A percentile compares a stretch with the other conserved stretches of the same genome.
phyloP scores from a whole-genome alignment of 2,797 vertebrate genomes.

The Tenualosa ilisha region DNA sequence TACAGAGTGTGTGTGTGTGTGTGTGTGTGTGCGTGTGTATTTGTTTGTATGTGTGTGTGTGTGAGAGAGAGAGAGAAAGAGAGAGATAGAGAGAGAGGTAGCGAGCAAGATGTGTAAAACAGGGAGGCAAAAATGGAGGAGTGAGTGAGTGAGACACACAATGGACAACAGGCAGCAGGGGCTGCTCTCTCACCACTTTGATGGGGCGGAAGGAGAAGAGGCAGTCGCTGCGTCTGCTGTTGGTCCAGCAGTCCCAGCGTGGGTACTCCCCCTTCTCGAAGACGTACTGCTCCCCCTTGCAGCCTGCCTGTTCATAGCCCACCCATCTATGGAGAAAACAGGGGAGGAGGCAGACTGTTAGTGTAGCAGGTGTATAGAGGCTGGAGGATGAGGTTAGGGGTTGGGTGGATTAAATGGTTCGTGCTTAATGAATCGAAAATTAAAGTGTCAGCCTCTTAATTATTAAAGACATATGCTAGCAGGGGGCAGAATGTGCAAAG shows the following conservation, averaged over 20 bases:
- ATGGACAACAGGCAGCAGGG: not conserved
- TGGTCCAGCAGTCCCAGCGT: conserved; percentile 96
- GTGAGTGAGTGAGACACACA: not conserved
- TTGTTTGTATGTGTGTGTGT: not conserved
- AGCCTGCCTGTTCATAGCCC: conserved; percentile 88
- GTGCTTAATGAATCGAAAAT: not conserved
- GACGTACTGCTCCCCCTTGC: conserved; percentile 94
- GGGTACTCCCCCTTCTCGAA: conserved; percentile 97
- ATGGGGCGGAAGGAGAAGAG: conserved; percentile 88
- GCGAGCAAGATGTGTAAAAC: not conserved
- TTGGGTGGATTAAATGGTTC: not conserved
- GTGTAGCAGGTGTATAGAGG: not conserved
- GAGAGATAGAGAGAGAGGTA: not conserved
- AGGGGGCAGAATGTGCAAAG: not conserved
- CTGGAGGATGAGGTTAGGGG: not conserved
- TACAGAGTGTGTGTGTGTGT: not conserved
- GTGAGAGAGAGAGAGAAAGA: not conserved
- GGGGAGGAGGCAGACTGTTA: not conserved
- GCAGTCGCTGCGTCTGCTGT: conserved; percentile 87
- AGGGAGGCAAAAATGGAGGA: not conserved
- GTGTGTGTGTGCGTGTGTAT: not conserved
- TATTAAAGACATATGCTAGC: not conserved
- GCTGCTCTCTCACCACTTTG: conserved; percentile 84
- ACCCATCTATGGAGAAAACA: conserved; percentile 82
- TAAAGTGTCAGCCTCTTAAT: not conserved